A percentile compares a stretch with the other conserved stretches of the same genome.
These are phyloP conservation scores for Peribatodes rhomboidaria DNA, from an alignment of 2,888 invertebrate genomes.

Conservation along the genomic window DNA sequence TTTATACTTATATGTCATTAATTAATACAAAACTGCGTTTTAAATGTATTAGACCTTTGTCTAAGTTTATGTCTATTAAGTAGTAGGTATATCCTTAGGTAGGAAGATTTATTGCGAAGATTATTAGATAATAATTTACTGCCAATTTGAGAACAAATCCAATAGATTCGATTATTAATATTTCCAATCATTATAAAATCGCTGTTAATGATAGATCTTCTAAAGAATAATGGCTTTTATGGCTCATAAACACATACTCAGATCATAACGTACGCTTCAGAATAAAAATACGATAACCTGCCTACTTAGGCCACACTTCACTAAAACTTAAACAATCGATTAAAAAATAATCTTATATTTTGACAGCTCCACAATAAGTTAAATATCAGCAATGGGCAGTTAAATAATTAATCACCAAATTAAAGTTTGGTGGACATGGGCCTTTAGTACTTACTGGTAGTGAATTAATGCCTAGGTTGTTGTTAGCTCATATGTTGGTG, in stretches of 20 bases:
- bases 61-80: neutral
- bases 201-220: neutral
- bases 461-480: no score
- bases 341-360: no score
- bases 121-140: conserved; percentile 1
- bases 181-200: neutral
- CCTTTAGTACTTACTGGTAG: no score
- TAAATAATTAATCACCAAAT: no score
- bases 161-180: neutral
- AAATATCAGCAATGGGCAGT: no score
- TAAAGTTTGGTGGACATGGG: no score
- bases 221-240: neutral
- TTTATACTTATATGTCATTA: neutral
- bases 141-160: neutral
- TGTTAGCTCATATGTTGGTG: no score
- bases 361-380: no score
- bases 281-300: no score
- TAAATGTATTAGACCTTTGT: neutral
- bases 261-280: neutral
- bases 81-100: neutral
- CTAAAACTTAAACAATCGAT: no score
- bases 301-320: neutral
- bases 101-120: neutral
- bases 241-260: neutral
- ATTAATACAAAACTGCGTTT: neutral